phyloP scores from a whole-genome alignment of 2,888 invertebrate genomes.

The Limnephilus marmoratus region DNA sequence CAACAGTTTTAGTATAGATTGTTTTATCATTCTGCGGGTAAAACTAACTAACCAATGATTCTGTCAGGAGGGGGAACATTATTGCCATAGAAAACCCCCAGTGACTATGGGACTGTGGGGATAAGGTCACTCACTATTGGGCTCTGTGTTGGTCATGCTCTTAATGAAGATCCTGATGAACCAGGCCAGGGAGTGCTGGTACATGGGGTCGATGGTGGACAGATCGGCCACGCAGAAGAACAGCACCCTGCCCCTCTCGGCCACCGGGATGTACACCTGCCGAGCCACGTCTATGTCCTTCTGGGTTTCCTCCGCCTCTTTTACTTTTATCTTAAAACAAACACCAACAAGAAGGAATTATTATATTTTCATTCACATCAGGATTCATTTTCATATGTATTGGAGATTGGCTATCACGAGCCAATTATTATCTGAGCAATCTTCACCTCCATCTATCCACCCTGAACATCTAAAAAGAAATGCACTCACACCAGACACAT shows the following conservation, averaged over 20 bases:
- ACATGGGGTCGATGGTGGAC: conserved; percentile 92
- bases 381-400: no score
- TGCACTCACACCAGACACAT: no score
- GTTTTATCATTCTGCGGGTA: background rate
- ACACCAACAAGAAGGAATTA: no score
- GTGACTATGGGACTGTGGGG: conserved; percentile 59
- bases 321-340: conserved; percentile 82
- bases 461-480: no score
- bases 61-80: background rate
- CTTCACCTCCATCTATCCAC: no score
- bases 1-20: background rate
- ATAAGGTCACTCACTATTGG: conserved; percentile 74
- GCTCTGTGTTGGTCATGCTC: conserved; percentile 84
- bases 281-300: conserved; percentile 87
- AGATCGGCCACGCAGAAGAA: conserved; percentile 91
- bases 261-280: conserved; percentile 91
- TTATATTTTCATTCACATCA: no score
- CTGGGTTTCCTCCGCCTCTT: conserved; percentile 87
- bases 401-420: no score
- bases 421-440: no score
- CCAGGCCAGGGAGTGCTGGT: conserved; percentile 92
- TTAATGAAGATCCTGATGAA: conserved; percentile 88
- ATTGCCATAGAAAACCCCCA: conserved; percentile 9
- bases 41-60: background rate
- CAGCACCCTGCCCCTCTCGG: conserved; percentile 86